Percentiles rank a stretch among this genome's conserved stretches.
These are phyloP conservation scores for Brachyrhaphis roseni DNA, from an alignment of 2,797 vertebrate species.

Conservation along the genomic window DNA sequence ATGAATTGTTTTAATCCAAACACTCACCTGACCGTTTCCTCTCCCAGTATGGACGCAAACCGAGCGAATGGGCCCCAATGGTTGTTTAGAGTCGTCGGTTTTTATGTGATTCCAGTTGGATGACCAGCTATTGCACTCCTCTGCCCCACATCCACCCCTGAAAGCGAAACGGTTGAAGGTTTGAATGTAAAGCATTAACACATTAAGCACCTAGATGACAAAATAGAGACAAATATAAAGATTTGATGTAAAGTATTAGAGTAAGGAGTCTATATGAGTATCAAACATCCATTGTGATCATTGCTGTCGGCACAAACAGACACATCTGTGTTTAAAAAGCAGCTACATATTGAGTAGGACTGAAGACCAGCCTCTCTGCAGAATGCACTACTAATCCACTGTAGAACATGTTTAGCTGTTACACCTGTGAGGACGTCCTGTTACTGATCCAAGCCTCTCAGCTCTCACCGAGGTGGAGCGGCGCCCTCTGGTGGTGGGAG, in stretches of 20 bases:
- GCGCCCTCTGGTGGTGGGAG: slow-evolving; percentile 6
- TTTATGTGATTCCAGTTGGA: slow-evolving; percentile 29
- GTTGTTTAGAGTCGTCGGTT: slow-evolving; percentile 58
- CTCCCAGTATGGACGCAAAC: slow-evolving; percentile 77
- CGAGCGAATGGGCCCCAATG: slow-evolving; percentile 80
- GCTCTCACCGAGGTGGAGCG: neutral
- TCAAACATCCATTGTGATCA: slow-evolving; percentile 7
- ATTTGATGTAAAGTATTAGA: neutral
- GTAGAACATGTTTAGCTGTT: slow-evolving; percentile 29
- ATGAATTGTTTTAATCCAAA: neutral
- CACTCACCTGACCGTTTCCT: neutral
- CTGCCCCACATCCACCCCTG: slow-evolving; percentile 4
- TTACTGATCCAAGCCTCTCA: slow-evolving; percentile 11
- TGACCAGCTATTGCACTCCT: slow-evolving; percentile 36
- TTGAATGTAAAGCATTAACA: slow-evolving; percentile 22
- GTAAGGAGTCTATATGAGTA: neutral
- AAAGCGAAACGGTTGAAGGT: slow-evolving; percentile 21
- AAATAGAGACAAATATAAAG: neutral
- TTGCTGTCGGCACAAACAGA: slow-evolving; percentile 37
- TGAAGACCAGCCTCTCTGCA: neutral
- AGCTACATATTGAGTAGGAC: slow-evolving; percentile 21
- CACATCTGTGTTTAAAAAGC: slow-evolving; percentile 22
- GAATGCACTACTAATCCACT: neutral
- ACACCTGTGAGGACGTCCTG: slow-evolving; percentile 15
- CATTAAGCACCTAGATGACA: neutral